Percentiles rank a stretch among this genome's conserved stretches.
Evolutionary conservation across 2,888 invertebrate species (phyloP).

Genomic region (Prionchulus punctatus): DNA sequence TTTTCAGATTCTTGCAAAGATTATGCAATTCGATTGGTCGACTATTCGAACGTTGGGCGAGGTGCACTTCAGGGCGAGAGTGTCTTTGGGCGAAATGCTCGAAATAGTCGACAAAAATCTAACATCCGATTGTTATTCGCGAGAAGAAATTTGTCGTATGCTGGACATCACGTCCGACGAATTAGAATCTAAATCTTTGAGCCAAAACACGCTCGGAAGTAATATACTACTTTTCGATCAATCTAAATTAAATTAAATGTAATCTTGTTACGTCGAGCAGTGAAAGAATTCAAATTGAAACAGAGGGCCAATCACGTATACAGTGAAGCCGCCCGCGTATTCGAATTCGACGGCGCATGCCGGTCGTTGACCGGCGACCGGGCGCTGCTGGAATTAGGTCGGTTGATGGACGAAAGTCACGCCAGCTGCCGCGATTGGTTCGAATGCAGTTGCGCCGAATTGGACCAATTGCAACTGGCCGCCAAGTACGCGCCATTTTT

Average conservation of each 20-base stretch:
- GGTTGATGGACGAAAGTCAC: slow-evolving; percentile 75
- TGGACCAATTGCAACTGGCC: slow-evolving; percentile 61
- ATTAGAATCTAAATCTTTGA: slow-evolving; percentile 50
- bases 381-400: slow-evolving; percentile 40
- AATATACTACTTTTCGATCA: no score
- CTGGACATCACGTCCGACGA: slow-evolving; percentile 41
- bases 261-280: slow-evolving; percentile 18
- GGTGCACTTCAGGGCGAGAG: slow-evolving; percentile 50
- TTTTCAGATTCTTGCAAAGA: slow-evolving; percentile 51
- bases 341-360: slow-evolving; percentile 54
- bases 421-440: slow-evolving; percentile 63
- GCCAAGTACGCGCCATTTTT: slow-evolving; percentile 40
- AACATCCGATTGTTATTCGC: slow-evolving; percentile 50
- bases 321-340: slow-evolving; percentile 64
- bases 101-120: slow-evolving; percentile 48
- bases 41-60: slow-evolving; percentile 52
- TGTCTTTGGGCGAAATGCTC: slow-evolving; percentile 52
- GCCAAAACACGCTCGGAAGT: slow-evolving; percentile 48
- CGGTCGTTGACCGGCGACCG: slow-evolving; percentile 17
- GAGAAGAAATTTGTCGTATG: slow-evolving; percentile 46
- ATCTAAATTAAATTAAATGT: not conserved
- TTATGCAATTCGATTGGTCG: slow-evolving; percentile 46
- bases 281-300: slow-evolving; percentile 46
- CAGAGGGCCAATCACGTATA: slow-evolving; percentile 74
- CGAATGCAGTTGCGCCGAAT: slow-evolving; percentile 75